phyloP scores from a whole-genome alignment of 2,888 invertebrate genomes.

The Philereme transversata region DNA sequence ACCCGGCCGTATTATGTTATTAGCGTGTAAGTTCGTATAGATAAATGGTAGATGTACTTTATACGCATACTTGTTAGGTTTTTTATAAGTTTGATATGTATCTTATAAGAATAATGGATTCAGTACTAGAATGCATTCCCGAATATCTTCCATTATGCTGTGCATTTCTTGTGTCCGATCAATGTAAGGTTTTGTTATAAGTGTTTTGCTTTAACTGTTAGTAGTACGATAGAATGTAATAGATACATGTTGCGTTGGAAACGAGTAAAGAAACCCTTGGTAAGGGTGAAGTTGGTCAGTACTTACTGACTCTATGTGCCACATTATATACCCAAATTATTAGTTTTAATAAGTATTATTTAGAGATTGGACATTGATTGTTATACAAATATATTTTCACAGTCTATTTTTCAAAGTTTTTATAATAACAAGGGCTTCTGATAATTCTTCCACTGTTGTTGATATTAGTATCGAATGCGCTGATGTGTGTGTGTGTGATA shows the following conservation, averaged over 20 bases:
- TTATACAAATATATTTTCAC: constrained; percentile 39
- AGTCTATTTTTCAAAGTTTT: constrained; percentile 54
- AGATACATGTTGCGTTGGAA: constrained; percentile 37
- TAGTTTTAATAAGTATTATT: constrained; percentile 36
- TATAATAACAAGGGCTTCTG: constrained; percentile 65
- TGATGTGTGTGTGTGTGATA: constrained; percentile 57
- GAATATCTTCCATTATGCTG: constrained; percentile 66
- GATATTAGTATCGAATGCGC: constrained; percentile 56
- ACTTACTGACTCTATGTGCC: constrained; percentile 41
- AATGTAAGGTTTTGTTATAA: constrained; percentile 36
- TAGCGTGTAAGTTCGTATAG: constrained; percentile 49
- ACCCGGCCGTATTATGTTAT: constrained; percentile 48
- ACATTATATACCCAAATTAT: constrained; percentile 40
- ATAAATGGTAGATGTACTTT: constrained; percentile 54
- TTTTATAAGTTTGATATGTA: constrained; percentile 70
- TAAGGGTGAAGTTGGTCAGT: constrained; percentile 47
- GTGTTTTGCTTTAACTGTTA: constrained; percentile 32
- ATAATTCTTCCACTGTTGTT: constrained; percentile 77
- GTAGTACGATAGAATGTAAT: constrained; percentile 26
- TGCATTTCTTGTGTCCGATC: constrained; percentile 61
- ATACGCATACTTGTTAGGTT: constrained; percentile 65
- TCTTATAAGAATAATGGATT: constrained; percentile 51
- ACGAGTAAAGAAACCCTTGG: constrained; percentile 43
- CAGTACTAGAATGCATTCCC: constrained; percentile 72
- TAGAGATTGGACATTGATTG: constrained; percentile 36